Evolutionary conservation across 2,888 invertebrate species (phyloP).

Genomic region (Beris morrisii): DNA sequence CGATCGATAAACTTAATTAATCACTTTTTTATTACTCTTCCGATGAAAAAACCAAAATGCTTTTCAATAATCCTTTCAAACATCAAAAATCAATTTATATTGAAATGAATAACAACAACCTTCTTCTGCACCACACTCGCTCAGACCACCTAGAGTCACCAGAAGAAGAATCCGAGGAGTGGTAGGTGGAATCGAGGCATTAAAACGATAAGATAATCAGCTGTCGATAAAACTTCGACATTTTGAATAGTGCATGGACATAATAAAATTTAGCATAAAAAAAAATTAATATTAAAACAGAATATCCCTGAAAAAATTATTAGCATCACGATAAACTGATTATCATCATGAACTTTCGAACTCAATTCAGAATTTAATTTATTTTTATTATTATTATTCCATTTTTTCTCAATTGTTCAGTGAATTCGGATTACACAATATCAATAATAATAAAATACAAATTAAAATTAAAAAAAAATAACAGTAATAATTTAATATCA

Average conservation of each 20-base stretch:
- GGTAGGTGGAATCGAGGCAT: constrained; percentile 6
- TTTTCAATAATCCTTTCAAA: too few species aligned
- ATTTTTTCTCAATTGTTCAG: neutral
- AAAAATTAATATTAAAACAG: too few species aligned
- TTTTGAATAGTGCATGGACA: constrained; percentile 24
- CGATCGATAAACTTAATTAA: too few species aligned
- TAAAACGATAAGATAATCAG: constrained; percentile 29
- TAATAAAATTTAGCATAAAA: neutral
- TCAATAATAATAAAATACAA: neutral
- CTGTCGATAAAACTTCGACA: constrained; percentile 29
- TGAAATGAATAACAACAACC: constrained; percentile 8
- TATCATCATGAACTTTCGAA: too few species aligned
- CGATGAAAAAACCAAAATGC: too few species aligned
- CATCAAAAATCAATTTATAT: constrained; percentile 14
- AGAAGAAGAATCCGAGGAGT: neutral
- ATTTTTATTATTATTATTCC: neutral
- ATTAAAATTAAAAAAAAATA: constrained; percentile 19
- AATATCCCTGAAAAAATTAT: too few species aligned
- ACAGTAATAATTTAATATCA: neutral
- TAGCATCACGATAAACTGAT: too few species aligned
- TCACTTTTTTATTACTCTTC: too few species aligned
- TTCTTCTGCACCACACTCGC: neutral
- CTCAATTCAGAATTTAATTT: neutral
- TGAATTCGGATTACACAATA: too few species aligned
- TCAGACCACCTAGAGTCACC: constrained; percentile 20